Percentiles rank a stretch among this genome's conserved stretches.
Evolutionary conservation across 2,113 vertebrate genomes (phyloP).

Genomic region (Thamnaconus septentrionalis): DNA sequence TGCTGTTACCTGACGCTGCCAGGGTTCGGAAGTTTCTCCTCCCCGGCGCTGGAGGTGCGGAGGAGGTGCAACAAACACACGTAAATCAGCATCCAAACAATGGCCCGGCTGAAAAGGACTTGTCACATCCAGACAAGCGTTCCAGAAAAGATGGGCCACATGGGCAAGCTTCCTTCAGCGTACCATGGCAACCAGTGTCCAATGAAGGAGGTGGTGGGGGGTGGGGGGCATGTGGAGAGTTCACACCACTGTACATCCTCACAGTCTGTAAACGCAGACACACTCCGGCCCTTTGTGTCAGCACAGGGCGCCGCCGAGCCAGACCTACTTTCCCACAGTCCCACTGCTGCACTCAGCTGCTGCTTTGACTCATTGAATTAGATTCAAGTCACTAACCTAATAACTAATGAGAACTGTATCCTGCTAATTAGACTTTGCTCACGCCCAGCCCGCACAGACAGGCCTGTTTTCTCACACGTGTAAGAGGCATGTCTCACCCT

Average conservation of each 20-base stretch:
- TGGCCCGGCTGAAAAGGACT: slow-evolving; percentile 66
- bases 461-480: slow-evolving; percentile 57
- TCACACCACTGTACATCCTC: slow-evolving; percentile 51
- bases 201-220: slow-evolving; percentile 44
- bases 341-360: neutral
- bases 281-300: slow-evolving; percentile 46
- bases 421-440: slow-evolving; percentile 44
- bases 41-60: slow-evolving; percentile 3
- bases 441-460: slow-evolving; percentile 21
- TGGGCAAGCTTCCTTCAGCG: slow-evolving; percentile 50
- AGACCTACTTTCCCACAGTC: slow-evolving; percentile 53
- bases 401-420: slow-evolving; percentile 42
- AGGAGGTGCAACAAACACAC: slow-evolving; percentile 52
- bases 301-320: neutral
- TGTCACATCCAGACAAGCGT: slow-evolving; percentile 70
- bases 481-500: slow-evolving; percentile 69
- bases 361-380: slow-evolving; percentile 43
- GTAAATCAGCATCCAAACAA: slow-evolving; percentile 72
- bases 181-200: slow-evolving; percentile 67
- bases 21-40: slow-evolving; percentile 1
- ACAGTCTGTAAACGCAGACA: slow-evolving; percentile 31
- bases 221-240: slow-evolving; percentile 28
- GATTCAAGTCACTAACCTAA: slow-evolving; percentile 30
- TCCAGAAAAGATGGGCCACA: slow-evolving; percentile 67
- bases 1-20: neutral